A percentile compares a stretch with the other conserved stretches of the same genome.
These are phyloP conservation scores for Tuta absoluta DNA, from an alignment of 2,888 invertebrate species.

Conservation along the genomic window DNA sequence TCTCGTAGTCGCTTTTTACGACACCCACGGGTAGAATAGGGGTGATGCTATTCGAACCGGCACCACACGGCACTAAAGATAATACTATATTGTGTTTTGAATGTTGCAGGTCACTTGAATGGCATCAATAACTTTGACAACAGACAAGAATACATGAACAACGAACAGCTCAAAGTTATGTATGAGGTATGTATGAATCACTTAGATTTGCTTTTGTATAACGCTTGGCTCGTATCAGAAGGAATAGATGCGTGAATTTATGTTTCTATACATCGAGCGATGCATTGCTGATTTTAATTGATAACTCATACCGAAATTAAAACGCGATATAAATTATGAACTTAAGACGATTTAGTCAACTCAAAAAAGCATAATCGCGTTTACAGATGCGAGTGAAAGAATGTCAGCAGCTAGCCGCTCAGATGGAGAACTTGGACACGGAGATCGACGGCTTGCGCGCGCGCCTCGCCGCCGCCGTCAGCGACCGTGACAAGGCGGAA, in stretches of 20 bases:
- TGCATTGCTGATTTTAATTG: too few species aligned
- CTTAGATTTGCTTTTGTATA: background rate
- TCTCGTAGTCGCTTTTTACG: too few species aligned
- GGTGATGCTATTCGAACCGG: too few species aligned
- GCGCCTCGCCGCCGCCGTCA: slow-evolving; percentile 79
- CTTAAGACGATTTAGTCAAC: too few species aligned
- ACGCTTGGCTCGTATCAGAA: too few species aligned
- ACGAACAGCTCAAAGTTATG: slow-evolving; percentile 70
- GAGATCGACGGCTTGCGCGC: slow-evolving; percentile 78
- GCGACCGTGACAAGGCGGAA: slow-evolving; percentile 82
- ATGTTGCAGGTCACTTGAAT: slow-evolving; percentile 59
- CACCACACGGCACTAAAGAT: too few species aligned
- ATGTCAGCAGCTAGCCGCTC: slow-evolving; percentile 67
- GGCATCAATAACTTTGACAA: slow-evolving; percentile 66
- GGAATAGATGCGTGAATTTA: too few species aligned
- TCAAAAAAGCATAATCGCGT: slow-evolving; percentile 7
- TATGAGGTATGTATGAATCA: slow-evolving; percentile 59
- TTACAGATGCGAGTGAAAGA: slow-evolving; percentile 73
- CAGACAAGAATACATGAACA: slow-evolving; percentile 67
- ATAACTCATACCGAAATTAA: too few species aligned
- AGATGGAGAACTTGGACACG: slow-evolving; percentile 60
- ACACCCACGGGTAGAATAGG: too few species aligned
- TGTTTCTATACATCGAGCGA: background rate
- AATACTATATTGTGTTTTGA: background rate
- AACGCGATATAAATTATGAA: too few species aligned